phyloP scores from a whole-genome alignment of 2,888 invertebrate species.

The Dexiosoma caninum region DNA sequence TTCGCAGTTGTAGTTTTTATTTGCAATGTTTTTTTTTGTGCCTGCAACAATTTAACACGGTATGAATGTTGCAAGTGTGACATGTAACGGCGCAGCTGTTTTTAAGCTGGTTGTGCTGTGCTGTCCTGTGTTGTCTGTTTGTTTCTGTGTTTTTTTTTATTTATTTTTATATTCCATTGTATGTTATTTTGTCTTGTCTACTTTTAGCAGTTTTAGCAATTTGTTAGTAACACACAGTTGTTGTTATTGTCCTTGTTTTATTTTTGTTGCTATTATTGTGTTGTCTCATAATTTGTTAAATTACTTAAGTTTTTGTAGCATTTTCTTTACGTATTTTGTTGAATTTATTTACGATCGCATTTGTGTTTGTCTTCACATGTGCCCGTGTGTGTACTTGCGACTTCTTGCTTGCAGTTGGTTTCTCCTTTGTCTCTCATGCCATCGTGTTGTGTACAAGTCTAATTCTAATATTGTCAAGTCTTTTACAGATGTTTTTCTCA shows the following conservation, averaged over 20 bases:
- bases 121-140: no score
- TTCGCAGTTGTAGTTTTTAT: not conserved
- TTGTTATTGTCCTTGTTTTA: not conserved
- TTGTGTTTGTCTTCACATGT: not conserved
- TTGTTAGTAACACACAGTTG: slow-evolving; percentile 7
- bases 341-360: not conserved
- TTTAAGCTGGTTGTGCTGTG: not conserved
- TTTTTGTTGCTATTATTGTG: slow-evolving; percentile 14
- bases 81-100: slow-evolving; percentile 36
- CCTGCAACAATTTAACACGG: slow-evolving; percentile 19
- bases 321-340: slow-evolving; percentile 9
- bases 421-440: not conserved
- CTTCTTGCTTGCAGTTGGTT: not conserved
- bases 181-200: slow-evolving; percentile 27
- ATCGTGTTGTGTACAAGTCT: slow-evolving; percentile 8
- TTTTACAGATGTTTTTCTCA: slow-evolving; percentile 56
- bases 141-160: no score
- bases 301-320: slow-evolving; percentile 45
- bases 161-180: not conserved
- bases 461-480: slow-evolving; percentile 49
- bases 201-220: slow-evolving; percentile 18
- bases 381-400: not conserved
- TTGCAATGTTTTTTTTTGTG: not conserved
- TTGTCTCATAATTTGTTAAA: slow-evolving; percentile 61
- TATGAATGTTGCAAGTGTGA: slow-evolving; percentile 33